Evolutionary conservation across 2,113 vertebrate genomes (phyloP).

Genomic region (Petrocephalus microphthalmus): DNA sequence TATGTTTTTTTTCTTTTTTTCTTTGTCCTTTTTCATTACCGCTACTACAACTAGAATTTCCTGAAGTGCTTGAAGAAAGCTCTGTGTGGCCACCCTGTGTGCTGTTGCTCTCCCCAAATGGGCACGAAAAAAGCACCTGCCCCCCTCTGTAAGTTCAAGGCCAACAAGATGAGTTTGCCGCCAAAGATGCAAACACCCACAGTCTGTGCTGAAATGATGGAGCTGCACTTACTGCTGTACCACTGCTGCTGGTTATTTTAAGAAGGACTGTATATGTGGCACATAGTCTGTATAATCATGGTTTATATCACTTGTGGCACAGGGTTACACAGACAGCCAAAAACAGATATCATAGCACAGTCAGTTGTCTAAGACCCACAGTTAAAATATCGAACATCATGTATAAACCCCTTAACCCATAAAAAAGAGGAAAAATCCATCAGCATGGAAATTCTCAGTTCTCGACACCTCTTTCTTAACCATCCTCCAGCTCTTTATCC

Average conservation of each 20-base stretch:
- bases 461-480: neutral
- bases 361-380: neutral
- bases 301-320: neutral
- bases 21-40: neutral
- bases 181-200: neutral
- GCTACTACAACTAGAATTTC: neutral
- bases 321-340: neutral
- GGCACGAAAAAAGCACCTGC: neutral
- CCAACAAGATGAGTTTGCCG: neutral
- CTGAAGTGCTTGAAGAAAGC: neutral
- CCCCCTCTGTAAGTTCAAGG: neutral
- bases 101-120: neutral
- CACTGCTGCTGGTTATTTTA: neutral
- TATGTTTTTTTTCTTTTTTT: neutral
- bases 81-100: neutral
- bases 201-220: neutral
- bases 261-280: neutral
- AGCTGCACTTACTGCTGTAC: neutral
- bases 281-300: neutral
- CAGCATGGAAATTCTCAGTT: neutral
- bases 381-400: neutral
- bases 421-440: neutral
- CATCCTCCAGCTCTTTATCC: neutral
- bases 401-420: neutral
- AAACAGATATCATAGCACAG: neutral